Base-by-base conservation (phyloP, 2,797 vertebrate species). In the Coilia nasus region DNA sequence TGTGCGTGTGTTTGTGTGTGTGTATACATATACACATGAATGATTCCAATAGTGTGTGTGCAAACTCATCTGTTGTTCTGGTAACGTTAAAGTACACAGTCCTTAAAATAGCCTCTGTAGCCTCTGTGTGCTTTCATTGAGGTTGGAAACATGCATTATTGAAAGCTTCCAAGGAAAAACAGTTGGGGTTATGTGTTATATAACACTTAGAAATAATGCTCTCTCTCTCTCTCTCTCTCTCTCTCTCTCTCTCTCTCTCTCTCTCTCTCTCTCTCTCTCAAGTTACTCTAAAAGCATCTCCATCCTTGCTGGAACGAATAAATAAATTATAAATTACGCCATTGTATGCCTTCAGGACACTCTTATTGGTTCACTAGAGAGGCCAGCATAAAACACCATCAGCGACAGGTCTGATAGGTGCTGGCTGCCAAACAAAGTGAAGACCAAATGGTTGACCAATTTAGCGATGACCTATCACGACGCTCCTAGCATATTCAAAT, bases 61-160 rank as follows among this genome's bases (percentile, higher is more conserved):
- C n/a, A 59, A 59, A 5, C 19, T 0, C 25, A 17, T 35, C 67
- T 75, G 67, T 75, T 75, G 28, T 75, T 35, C 15, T 75, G 67
- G 62, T 67, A 9, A 67, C 7, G 62, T 21, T 67, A 83, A 83
- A 54, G 47, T 28, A 25, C 28, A 62, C 59, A 35, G 59, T 64
- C 35, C 10, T 60, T 62, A 81, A 57, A 78, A 71, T 81, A 35
- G 47, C 44, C 71, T 28, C 64, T 78, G 10, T 81, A 35, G 47
- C 44, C 71, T 28, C 64, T 78, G 10, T 78, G 82, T n/a, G 82
- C 50, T 83, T 83, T 47, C 62, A 87, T 86, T 84, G 67, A 84
- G 75, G 41, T 35, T 57, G 82, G 31, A 83, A 75, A 82, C 64
- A 87, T 87, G 64, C 86, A 83, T 85, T 78, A 83, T 35, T 84